Base-by-base conservation (phyloP, 64 coral and sea anemone species). In the Pocillopora verrucosa region DNA sequence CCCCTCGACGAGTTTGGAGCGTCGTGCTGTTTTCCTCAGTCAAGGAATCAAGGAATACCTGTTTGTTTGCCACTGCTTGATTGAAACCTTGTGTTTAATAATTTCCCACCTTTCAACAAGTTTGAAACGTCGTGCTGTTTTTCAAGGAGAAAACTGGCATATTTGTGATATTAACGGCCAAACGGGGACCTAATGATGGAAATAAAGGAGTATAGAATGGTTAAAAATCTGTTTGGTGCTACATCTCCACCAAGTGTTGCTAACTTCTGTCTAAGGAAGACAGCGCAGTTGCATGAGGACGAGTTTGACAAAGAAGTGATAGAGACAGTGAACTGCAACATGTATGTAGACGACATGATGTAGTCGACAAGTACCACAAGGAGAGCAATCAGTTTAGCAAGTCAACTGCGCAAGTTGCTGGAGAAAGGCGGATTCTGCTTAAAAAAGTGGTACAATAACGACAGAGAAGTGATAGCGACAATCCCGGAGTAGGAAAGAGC, bases 371-470 rank as follows among this genome's bases (percentile, higher is more conserved):
- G 25, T 20, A 88, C 83, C 9, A 36, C 35, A 59, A 38, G 72
- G 20, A 57, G 74, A 14, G 91, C 91, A 1, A 73, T 92, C 10
- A 3, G 3, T 2, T 12, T 74, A 35, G 61, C 72, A 10, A 59
- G 73, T 30, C 16, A 92, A 9, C 9, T 87, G 24, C 17, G 38
- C n/a, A 56, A 73, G 17, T 58, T 87, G 22, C 90, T 92, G 0
- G 11, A 14, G 10, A 89, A 41, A 60, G 85, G 76, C 1, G 91
- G 91, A 16, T 88, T 93, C 34, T 59, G 57, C 19, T 60, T 93
- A 19, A 88, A 77, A 0, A 93, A 93, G 63, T 93, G 91, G 91
- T 88, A 36, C 34, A 88, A 86, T 58, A 94, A 94, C 58, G 74
- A 59, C 0, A 20, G 65, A 24, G 17, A 56, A 13, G 87, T 90